phyloP scores from a whole-genome alignment of 2,797 vertebrate genomes.

The Pipistrellus pipistrellus region DNA sequence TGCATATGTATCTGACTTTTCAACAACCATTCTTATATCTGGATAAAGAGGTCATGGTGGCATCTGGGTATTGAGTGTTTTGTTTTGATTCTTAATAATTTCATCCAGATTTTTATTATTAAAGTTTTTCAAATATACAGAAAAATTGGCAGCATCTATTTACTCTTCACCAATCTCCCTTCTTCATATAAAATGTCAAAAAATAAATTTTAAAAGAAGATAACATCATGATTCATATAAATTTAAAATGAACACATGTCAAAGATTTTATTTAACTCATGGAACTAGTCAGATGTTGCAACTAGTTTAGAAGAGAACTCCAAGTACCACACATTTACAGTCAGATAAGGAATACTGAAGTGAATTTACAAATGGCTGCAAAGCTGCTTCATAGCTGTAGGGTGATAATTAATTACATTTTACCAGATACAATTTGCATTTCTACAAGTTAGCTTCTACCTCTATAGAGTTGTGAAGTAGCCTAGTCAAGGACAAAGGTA shows the following conservation, averaged over 20 bases:
- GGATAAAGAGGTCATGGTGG: neutral
- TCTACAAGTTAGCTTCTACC: neutral
- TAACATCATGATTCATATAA: slow-evolving; percentile 6
- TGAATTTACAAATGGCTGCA: neutral
- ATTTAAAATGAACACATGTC: neutral
- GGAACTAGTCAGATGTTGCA: neutral
- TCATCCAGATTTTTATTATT: neutral
- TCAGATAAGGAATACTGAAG: neutral
- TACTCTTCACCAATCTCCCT: neutral
- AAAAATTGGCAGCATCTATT: neutral
- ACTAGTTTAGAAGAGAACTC: neutral
- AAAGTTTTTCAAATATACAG: neutral
- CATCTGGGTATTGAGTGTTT: neutral
- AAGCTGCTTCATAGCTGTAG: neutral
- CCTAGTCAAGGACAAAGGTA: neutral
- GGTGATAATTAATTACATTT: neutral
- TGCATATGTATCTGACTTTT: neutral
- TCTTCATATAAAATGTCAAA: neutral
- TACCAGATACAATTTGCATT: neutral
- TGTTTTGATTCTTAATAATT: neutral
- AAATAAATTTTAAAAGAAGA: slow-evolving; percentile 13
- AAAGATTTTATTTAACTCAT: slow-evolving; percentile 22
- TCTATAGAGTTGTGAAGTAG: neutral
- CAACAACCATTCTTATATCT: slow-evolving; percentile 10
- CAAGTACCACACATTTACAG: neutral